phyloP scores from a whole-genome alignment of 2,113 vertebrate genomes.

The Rhynchopsitta pachyrhyncha region DNA sequence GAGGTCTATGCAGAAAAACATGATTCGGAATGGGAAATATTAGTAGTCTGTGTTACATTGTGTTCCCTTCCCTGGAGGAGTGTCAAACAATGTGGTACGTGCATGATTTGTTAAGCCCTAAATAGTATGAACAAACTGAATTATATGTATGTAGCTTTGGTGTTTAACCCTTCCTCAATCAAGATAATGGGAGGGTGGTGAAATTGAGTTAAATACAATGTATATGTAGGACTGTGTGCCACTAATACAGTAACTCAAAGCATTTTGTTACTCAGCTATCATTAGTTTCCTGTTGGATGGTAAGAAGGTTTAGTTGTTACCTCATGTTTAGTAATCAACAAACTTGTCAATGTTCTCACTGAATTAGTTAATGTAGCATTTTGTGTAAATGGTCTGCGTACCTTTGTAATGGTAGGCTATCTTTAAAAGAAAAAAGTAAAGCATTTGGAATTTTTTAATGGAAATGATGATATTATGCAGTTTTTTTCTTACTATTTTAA shows the following conservation, averaged over 20 bases:
- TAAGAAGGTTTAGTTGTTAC: background rate
- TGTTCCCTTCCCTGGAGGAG: background rate
- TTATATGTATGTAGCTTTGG: background rate
- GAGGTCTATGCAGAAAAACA: background rate
- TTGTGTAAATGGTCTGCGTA: background rate
- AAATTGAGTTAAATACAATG: background rate
- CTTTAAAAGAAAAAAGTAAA: background rate
- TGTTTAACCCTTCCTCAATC: background rate
- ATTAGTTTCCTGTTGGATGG: background rate
- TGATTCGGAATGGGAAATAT: background rate
- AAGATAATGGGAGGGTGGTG: background rate
- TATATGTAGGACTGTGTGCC: rapidly evolving
- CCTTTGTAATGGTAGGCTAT: background rate
- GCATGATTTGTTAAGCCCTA: background rate
- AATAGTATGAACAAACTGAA: background rate
- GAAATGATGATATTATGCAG: background rate
- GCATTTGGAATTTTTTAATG: background rate
- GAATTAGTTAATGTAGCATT: background rate
- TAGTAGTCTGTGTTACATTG: background rate
- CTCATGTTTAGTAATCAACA: background rate
- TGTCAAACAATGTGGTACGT: background rate
- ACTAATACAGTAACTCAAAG: background rate
- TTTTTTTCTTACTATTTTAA: background rate
- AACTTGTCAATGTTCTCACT: background rate
- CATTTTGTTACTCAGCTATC: background rate